Evolutionary conservation across 1,140 invertebrate genomes (phyloP).

Genomic region (Formica exsecta): DNA sequence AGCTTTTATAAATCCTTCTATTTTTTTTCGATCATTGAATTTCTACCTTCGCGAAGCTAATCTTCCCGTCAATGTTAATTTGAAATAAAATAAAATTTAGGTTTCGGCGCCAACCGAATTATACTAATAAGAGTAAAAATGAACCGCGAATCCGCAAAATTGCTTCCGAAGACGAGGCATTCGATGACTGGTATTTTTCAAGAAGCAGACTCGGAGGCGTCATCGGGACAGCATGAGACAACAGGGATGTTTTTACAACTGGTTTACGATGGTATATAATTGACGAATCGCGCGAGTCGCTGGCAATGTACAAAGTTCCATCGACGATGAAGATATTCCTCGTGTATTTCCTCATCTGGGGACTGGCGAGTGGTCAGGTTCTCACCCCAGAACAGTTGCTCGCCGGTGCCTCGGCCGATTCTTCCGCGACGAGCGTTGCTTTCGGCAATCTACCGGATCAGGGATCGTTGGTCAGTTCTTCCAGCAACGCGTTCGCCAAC

Average conservation of each 20-base stretch:
- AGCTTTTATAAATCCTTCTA: not conserved
- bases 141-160: not conserved
- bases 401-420: not conserved
- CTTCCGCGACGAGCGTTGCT: not conserved
- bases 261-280: conserved; percentile 56
- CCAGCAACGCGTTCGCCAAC: not conserved
- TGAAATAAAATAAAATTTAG: too few species aligned
- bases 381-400: not conserved
- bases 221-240: too few species aligned
- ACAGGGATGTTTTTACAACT: conserved; percentile 47
- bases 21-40: not conserved
- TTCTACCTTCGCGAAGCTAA: not conserved
- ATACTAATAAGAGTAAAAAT: not conserved
- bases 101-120: too few species aligned
- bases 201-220: too few species aligned
- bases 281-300: conserved; percentile 35
- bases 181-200: too few species aligned
- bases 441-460: not conserved
- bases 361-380: not conserved
- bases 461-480: not conserved
- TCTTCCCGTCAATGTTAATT: too few species aligned
- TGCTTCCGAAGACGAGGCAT: too few species aligned
- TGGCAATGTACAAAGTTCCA: conserved; percentile 40
- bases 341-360: conserved; percentile 40
- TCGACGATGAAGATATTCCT: conserved; percentile 63